Conservation (phyloP, 2,113 vertebrate genomes). For the Neotoma lepida region DNA sequence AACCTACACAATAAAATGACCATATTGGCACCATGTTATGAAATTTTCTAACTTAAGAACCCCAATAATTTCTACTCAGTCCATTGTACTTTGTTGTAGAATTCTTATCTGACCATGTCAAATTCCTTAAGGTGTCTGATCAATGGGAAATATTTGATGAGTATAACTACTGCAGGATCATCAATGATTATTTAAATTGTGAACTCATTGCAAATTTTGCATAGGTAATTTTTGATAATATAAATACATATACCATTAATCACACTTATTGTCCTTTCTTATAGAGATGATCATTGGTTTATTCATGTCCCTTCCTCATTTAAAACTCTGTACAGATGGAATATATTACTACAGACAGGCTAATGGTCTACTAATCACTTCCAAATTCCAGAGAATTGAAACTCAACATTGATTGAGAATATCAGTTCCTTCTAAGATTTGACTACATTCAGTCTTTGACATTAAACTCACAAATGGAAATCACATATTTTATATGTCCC, state of each 20-base stretch:
- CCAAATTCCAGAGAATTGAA: not conserved
- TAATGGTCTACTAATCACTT: not conserved
- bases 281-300: not conserved
- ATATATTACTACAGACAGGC: no score
- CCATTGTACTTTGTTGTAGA: not conserved
- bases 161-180: not conserved
- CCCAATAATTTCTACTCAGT: not conserved
- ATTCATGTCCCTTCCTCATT: not conserved
- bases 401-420: not conserved
- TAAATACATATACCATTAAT: not conserved
- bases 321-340: not conserved
- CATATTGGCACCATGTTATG: not conserved
- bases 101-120: no score
- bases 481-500: not conserved
- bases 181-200: not conserved
- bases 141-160: not conserved
- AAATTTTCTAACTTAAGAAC: not conserved
- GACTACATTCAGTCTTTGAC: not conserved
- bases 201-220: not conserved
- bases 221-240: not conserved
- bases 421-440: not conserved
- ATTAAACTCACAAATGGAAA: not conserved
- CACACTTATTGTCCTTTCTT: not conserved
- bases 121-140: not conserved
- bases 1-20: no score